Base-by-base conservation (phyloP, 2,888 invertebrate genomes). In the Xestia xanthographa region DNA sequence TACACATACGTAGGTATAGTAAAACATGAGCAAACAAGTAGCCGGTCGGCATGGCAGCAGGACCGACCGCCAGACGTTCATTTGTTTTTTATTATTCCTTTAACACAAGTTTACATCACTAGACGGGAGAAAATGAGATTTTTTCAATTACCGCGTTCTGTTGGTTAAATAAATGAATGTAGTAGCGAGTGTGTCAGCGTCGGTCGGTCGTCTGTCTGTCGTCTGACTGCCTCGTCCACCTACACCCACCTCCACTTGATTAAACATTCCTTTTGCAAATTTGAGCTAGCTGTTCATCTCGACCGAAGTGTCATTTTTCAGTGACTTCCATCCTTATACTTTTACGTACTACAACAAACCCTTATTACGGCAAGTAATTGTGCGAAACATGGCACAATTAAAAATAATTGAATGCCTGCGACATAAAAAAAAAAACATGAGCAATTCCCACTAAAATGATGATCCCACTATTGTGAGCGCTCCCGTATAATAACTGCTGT, bases 111-210 rank as follows among this genome's bases (percentile, higher is more conserved):
- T 92, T 92, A 89, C 89, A 86, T 91, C 91, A 92, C 91, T 92
- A 92, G 92, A 89, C 90, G 89, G 88, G 89, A 87, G 88, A 87
- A 93, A 93, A 93, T 93, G 92, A 94, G 93, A 93, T 91, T 93
- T 95, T 95, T 95, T 92, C 95, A 95, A 95, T 95, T 95, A 95
- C 91, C 85, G 87, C 88, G 90, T 91, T 89, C 90, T 88, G 90
- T 87, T 87, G 87, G 89, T 88, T 85, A 91, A 91, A 91, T 91
- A 93, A 94, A 93, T 92, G 93, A 93, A 92, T 87, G 89, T 89
- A 87, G 89, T 85, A 70, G 83, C 87, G 88, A 85, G 82, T 82
- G 66, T 68, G 87, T 86, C 88, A 87, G 86, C 71, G 62, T 29
- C 77, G 67, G 62, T 29, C 77, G 67, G 72, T 72, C 67, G 79